A percentile compares a stretch with the other conserved stretches of the same genome.
Evolutionary conservation across 2,888 invertebrate genomes (phyloP).

Genomic region (Cyaniris semiargus): DNA sequence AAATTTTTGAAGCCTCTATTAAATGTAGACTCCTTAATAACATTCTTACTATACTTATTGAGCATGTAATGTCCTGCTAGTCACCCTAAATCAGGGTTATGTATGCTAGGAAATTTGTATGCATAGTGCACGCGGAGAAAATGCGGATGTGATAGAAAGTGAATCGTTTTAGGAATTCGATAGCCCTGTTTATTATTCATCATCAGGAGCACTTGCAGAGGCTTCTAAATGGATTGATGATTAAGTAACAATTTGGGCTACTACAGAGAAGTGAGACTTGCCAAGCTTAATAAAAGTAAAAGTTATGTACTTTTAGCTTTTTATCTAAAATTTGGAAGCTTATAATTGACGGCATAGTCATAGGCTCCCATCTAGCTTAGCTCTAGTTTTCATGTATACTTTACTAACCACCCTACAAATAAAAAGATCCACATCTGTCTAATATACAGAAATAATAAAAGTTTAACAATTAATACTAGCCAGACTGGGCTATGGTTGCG

Average conservation of each 20-base stretch:
- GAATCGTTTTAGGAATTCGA: constrained; percentile 17
- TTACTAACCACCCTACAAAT: too few relatives aligned
- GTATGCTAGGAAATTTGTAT: not conserved
- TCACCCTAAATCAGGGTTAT: not conserved
- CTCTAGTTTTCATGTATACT: too few relatives aligned
- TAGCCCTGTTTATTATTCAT: not conserved
- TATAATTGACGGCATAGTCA: not conserved
- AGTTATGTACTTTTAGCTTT: too few relatives aligned
- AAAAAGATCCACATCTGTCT: too few relatives aligned
- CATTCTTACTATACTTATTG: not conserved
- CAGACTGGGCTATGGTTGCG: too few relatives aligned
- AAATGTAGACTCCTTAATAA: not conserved
- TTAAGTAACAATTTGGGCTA: not conserved
- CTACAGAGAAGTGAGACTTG: not conserved
- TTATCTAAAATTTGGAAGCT: not conserved
- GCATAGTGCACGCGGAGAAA: not conserved
- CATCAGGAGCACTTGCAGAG: not conserved
- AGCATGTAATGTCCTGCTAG: not conserved
- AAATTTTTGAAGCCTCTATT: too few relatives aligned
- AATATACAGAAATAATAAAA: too few relatives aligned
- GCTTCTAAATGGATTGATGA: not conserved
- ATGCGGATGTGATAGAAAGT: constrained; percentile 17
- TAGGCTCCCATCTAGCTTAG: not conserved
- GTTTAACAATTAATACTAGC: too few relatives aligned
- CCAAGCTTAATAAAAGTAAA: not conserved